Base-by-base conservation (phyloP, 2,888 invertebrate species). In the Lithophane semibrunnea region DNA sequence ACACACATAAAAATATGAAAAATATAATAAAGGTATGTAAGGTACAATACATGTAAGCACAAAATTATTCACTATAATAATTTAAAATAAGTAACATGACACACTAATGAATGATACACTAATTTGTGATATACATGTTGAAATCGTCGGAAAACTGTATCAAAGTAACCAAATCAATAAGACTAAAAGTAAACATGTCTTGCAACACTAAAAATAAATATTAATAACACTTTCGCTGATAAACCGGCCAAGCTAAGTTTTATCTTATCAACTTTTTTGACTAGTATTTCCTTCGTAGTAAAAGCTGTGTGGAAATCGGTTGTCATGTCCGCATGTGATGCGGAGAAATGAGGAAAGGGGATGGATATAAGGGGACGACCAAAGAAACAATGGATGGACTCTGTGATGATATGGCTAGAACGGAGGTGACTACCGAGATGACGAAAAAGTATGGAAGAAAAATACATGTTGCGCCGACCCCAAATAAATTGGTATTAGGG, bases 191-290 rank as follows among this genome's bases (percentile, higher is more conserved):
- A 70, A 69, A 85, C 63, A 71, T 2, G 9, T 13, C 44, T 85
- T 54, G 86, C 73, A 74, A 73, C 70, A 68, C 24, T 72, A 75
- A 71, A 86, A 73, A 83, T 78, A 72, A 75, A 83, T 63, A 73
- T 74, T 68, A 71, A 67, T 75, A 79, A 56, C 66, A 49, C 80
- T 84, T 84, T 84, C 87, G 79, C 84, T 77, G 86, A 83, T 83
- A 83, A 82, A 83, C 83, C n/a, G 12, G 73, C 61, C 60, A 21
- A 29, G 13, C n/a, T 61, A 8, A 52, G 12, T 56, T n/a, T 68
- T 72, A 86, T 84, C 86, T 84, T 83, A 84, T 84, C 84, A 65
- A 60, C 71, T 65, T 58, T 80, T 83, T 79, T 58, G 52, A 79
- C 72, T 67, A 42, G 80, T 71, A 73, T 79, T 86, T 73, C 79